Conservation (phyloP, 2,797 vertebrate species). For the Rallus crepitans region DNA sequence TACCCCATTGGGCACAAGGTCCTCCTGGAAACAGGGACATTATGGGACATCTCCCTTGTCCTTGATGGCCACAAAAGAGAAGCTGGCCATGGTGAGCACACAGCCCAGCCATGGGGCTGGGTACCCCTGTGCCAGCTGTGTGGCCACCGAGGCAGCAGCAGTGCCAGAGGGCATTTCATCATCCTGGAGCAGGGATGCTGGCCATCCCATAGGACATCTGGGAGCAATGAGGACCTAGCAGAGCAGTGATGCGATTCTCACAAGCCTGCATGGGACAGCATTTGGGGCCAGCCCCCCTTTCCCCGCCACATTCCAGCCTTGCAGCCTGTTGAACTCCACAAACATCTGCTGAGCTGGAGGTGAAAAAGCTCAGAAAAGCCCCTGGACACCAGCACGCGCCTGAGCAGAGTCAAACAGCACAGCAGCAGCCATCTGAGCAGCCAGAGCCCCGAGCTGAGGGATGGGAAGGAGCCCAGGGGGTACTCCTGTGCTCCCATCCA, state of each 20-base stretch:
- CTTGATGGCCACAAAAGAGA: not conserved
- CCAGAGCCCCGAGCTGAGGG: fast-evolving
- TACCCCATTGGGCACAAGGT: fast-evolving
- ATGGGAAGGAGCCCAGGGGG: not conserved
- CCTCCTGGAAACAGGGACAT: not conserved
- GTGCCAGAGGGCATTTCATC: not conserved
- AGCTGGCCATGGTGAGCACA: fast-evolving
- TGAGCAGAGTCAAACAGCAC: fast-evolving
- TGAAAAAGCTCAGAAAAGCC: not conserved
- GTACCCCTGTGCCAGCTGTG: fast-evolving
- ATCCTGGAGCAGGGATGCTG: not conserved
- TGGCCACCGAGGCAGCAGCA: not conserved
- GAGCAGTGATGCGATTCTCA: fast-evolving
- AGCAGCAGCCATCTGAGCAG: not conserved
- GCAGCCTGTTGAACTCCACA: not conserved
- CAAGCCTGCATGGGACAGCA: not conserved
- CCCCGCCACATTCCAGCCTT: fast-evolving
- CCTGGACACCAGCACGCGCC: fast-evolving
- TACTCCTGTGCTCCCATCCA: not conserved
- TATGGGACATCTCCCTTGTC: not conserved
- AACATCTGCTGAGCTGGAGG: not conserved
- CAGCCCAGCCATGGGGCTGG: not conserved
- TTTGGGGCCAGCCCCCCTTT: not conserved
- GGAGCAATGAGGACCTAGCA: not conserved
- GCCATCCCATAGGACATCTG: fast-evolving